Evolutionary conservation across 92 coral and sea anemone genomes (phyloP).

Genomic region (Montipora capitata): DNA sequence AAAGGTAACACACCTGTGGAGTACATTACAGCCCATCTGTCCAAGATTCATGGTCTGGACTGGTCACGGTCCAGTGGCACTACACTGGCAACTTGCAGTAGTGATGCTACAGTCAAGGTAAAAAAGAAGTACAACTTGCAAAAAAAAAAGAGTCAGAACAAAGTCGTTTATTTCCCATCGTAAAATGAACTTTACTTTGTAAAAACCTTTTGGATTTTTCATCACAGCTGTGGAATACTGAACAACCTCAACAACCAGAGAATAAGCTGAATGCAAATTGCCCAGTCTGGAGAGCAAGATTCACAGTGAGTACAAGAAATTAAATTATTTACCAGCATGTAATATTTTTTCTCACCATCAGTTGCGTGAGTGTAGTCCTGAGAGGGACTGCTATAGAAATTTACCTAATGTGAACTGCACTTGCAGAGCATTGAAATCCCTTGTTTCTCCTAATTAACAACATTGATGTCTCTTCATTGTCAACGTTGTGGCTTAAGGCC

Average conservation of each 20-base stretch:
- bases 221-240: slow-evolving; percentile 90
- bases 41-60: slow-evolving; percentile 96
- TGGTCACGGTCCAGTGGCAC: slow-evolving; percentile 94
- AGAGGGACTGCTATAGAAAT: no score
- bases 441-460: no score
- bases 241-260: slow-evolving; percentile 89
- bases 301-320: slow-evolving; percentile 79
- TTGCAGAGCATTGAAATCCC: no score
- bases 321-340: no score
- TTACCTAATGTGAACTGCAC: no score
- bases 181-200: no score
- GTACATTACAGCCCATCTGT: slow-evolving; percentile 96
- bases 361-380: no score
- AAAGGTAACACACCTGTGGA: slow-evolving; percentile 95
- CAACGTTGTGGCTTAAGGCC: no score
- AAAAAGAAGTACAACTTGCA: background rate
- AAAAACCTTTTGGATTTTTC: background rate
- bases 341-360: no score
- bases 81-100: slow-evolving; percentile 94
- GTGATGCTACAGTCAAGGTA: slow-evolving; percentile 97
- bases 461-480: no score
- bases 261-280: slow-evolving; percentile 81
- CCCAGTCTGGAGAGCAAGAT: slow-evolving; percentile 99
- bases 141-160: no score
- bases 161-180: no score